phyloP scores from a whole-genome alignment of 1,140 invertebrate genomes.

The Cephus cinctus region DNA sequence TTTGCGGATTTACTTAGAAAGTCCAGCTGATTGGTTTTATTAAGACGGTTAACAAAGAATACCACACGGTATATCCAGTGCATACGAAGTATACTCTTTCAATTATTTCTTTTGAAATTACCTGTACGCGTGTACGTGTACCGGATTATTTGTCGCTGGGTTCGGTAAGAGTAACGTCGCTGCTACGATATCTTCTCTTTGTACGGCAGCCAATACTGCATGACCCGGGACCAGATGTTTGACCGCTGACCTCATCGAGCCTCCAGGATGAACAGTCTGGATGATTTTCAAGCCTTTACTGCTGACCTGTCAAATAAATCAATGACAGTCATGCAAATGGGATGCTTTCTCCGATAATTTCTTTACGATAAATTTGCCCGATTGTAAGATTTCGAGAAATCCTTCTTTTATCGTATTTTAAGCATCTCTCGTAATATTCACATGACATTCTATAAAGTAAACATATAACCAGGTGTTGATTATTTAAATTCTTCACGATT shows the following conservation, averaged over 20 bases:
- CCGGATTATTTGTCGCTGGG: conserved; percentile 81
- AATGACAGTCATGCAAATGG: too few species aligned
- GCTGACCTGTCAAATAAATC: conserved; percentile 86
- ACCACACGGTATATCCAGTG: background rate
- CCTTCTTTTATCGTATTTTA: too few species aligned
- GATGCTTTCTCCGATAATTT: too few species aligned
- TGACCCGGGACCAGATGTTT: conserved; percentile 96
- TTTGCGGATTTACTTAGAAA: background rate
- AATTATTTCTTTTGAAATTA: conserved; percentile 19
- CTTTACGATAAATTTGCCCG: too few species aligned
- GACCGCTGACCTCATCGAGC: conserved; percentile 64
- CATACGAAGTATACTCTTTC: background rate
- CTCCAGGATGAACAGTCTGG: conserved; percentile 68
- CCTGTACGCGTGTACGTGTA: conserved; percentile 91
- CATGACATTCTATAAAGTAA: too few species aligned
- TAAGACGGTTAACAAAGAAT: conserved; percentile 13
- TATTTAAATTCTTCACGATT: too few species aligned
- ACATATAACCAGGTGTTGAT: too few species aligned
- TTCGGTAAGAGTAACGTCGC: conserved; percentile 88
- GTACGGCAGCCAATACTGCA: conserved; percentile 84
- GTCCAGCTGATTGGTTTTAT: conserved; percentile 1
- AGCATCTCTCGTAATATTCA: too few species aligned
- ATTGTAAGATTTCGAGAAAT: too few species aligned
- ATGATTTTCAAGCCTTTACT: conserved; percentile 93
- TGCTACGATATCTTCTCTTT: conserved; percentile 87